Evolutionary conservation across 2,113 vertebrate genomes (phyloP), one percentile per base, ranked within the genome.

Genomic region (Eleginops maclovinus): DNA sequence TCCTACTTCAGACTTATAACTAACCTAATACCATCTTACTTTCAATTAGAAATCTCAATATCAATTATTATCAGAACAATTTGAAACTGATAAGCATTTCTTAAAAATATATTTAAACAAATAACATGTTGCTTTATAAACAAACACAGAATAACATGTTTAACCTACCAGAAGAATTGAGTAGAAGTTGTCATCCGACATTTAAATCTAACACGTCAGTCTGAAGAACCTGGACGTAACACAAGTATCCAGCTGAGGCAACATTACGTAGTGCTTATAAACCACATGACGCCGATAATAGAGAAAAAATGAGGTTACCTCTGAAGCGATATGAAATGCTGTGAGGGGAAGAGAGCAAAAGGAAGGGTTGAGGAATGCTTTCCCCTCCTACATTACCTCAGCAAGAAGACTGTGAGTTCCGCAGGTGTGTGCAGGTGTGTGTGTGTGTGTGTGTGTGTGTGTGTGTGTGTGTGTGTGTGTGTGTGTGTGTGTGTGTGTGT

Each of bases 321-420:
- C 63, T 46, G 65, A 56, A 80, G 73, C 85, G 72, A 79, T 55
- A 70, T 72, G 63, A 86, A 85, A 68, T 6, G 16, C 72, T 75
- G 84, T 44, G 72, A 85, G 83, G 85, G 88, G 84, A 90, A 87
- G 88, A 75, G 83, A 72, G 63, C 17, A 73, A 64, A 31, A 51
- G 63, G 56, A 50, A 50, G 59, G 71, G 50, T 55, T 58, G 77
- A 90, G 85, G 81, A 84, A 91, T 88, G 72, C 58, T 78, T 53
- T 77, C 63, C 87, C 89, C 86, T 86, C 91, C 88, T 87, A 75
- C 86, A 87, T 90, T 90, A 92, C 88, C 89, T 88, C 91, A 90
- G 65, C 61, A 6, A 78, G 78, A 73, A 61, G 68, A 78, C 53
- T 60, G 60, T 53, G 24, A 72, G 67, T 28, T 80, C 76, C 56